Conservation (phyloP, 2,888 invertebrate genomes). For the Rhogogaster chlorosoma region DNA sequence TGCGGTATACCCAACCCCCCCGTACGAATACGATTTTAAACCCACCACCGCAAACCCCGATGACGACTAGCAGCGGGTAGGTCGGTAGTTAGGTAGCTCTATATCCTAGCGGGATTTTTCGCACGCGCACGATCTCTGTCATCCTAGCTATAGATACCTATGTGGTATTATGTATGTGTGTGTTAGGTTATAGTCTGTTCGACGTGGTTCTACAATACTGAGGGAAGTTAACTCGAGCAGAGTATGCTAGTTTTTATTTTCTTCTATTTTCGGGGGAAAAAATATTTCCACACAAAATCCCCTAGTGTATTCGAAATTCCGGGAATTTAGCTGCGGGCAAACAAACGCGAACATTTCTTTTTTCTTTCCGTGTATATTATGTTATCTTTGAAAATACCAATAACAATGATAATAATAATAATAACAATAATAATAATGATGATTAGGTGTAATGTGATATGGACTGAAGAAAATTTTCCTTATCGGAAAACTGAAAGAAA, state of each 20-base stretch:
- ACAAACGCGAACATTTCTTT: neutral
- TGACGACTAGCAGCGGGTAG: neutral
- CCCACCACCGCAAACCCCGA: conserved; percentile 21
- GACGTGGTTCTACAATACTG: neutral
- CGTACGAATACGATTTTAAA: neutral
- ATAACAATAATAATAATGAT: neutral
- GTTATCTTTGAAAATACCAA: neutral
- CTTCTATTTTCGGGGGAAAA: neutral
- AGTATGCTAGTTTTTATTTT: neutral
- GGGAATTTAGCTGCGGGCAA: neutral
- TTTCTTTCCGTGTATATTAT: neutral
- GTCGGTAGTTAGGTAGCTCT: neutral
- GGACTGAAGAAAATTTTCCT: neutral
- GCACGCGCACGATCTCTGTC: conserved; percentile 25
- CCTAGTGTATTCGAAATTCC: neutral
- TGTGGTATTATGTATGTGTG: neutral
- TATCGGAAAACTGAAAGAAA: neutral
- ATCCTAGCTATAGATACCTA: neutral
- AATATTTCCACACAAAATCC: neutral
- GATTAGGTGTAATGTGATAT: neutral
- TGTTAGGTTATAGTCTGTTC: neutral
- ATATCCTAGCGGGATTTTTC: conserved; percentile 33
- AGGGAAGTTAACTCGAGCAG: neutral
- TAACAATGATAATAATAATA: neutral
- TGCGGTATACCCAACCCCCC: conserved; percentile 28